phyloP scores from a whole-genome alignment of 2,797 vertebrate species.

The Anas bahamensis region DNA sequence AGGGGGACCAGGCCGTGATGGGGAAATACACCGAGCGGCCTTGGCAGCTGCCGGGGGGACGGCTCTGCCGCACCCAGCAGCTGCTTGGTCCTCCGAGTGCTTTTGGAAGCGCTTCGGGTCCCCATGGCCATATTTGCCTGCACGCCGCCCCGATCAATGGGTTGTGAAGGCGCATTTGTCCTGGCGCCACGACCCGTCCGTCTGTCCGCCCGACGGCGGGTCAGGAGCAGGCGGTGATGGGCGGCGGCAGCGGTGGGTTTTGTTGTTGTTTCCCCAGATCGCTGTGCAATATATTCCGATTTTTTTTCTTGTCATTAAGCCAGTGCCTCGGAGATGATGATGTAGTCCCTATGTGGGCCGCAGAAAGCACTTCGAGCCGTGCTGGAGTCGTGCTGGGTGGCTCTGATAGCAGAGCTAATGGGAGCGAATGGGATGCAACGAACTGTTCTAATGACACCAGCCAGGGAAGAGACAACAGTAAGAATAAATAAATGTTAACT shows the following conservation, averaged over 20 bases:
- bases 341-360: conserved; percentile 93
- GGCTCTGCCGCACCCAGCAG: conserved; percentile 21
- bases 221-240: background rate
- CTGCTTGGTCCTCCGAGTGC: conserved; percentile 34
- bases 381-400: conserved; percentile 94
- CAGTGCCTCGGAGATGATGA: conserved; percentile 93
- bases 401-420: conserved; percentile 96
- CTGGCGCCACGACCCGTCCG: rapidly evolving
- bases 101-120: background rate
- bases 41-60: background rate
- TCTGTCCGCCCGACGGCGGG: rapidly evolving
- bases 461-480: conserved; percentile 94
- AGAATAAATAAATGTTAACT: conserved; percentile 99
- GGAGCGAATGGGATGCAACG: conserved; percentile 94
- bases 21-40: background rate
- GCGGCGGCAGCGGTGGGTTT: background rate
- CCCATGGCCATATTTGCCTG: background rate
- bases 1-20: background rate
- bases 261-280: conserved; percentile 74
- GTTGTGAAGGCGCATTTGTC: conserved; percentile 5
- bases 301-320: conserved; percentile 92
- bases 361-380: conserved; percentile 93
- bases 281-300: conserved; percentile 78
- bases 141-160: conserved; percentile 33
- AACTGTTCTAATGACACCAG: conserved; percentile 95